These are phyloP conservation scores for Henricia sp. DNA, from an alignment of 53 echinoderm and acorn worm species.

Conservation along the genomic window DNA sequence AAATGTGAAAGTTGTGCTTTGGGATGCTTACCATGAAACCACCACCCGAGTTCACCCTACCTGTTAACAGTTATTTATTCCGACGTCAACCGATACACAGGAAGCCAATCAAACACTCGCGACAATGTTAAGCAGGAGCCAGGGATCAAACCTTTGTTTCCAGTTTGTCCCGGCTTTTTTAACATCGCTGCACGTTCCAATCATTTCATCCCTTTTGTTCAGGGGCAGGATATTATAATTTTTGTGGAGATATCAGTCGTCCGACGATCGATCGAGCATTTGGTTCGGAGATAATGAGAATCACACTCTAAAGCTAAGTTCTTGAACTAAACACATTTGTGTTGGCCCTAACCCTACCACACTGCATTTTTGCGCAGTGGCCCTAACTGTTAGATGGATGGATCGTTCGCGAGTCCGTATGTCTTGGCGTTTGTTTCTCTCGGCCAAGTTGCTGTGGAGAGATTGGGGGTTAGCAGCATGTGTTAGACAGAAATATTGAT, in stretches of 20 bases:
- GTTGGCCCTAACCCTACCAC: conserved; percentile 47
- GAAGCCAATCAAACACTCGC: conserved; percentile 15
- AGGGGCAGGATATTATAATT: neutral
- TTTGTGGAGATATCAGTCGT: too few species aligned
- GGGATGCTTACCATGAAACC: conserved; percentile 16
- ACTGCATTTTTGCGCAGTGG: conserved; percentile 67
- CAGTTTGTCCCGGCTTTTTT: conserved; percentile 5
- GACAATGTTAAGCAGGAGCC: neutral
- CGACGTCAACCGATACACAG: conserved; percentile 12
- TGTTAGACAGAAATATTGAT: conserved; percentile 9
- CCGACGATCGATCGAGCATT: neutral
- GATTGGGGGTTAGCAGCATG: conserved; percentile 35
- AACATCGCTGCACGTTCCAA: conserved; percentile 17
- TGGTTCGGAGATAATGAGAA: neutral
- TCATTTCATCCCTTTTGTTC: conserved; percentile 4
- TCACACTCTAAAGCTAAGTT: conserved; percentile 20
- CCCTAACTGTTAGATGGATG: conserved; percentile 17
- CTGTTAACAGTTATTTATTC: conserved; percentile 20
- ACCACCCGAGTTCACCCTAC: conserved; percentile 26
- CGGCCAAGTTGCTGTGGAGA: conserved; percentile 30
- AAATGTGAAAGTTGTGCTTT: neutral
- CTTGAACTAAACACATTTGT: neutral
- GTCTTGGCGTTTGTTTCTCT: conserved; percentile 3
- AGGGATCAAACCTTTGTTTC: neutral
- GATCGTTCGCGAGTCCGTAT: conserved; percentile 14